Conservation (phyloP, 2,113 vertebrate genomes). For the Phycodurus eques region DNA sequence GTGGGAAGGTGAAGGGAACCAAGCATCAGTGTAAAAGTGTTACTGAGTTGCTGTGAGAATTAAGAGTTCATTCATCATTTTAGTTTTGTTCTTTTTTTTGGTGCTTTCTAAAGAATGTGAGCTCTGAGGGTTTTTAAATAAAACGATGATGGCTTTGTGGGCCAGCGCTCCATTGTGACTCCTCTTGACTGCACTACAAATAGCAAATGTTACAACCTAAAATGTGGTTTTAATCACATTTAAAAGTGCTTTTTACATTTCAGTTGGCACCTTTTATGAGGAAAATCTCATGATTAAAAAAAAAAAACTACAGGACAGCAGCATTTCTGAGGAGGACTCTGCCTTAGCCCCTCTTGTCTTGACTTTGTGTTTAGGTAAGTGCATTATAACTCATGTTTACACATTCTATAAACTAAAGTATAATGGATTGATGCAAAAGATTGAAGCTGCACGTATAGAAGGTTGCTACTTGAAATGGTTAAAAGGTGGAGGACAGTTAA, state of each 20-base stretch:
- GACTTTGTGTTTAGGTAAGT: constrained; percentile 13
- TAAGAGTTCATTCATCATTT: constrained; percentile 39
- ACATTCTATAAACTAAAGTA: background rate
- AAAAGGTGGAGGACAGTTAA: constrained; percentile 29
- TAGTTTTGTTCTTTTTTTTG: constrained; percentile 58
- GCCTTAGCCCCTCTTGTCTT: too few relatives aligned
- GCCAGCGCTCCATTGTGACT: constrained; percentile 15
- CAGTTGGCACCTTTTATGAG: constrained; percentile 1
- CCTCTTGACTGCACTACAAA: background rate
- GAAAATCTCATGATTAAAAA: too few relatives aligned
- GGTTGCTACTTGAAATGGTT: background rate
- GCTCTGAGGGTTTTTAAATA: constrained; percentile 73
- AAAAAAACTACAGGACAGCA: background rate
- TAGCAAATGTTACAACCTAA: background rate
- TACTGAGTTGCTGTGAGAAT: constrained; percentile 54
- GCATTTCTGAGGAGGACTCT: background rate
- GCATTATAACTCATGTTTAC: constrained; percentile 15
- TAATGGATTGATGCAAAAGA: background rate
- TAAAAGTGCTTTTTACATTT: constrained; percentile 18
- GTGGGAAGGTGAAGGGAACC: constrained; percentile 40
- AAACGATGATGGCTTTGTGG: constrained; percentile 46
- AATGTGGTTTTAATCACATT: constrained; percentile 32
- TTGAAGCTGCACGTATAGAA: background rate
- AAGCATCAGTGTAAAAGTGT: constrained; percentile 24
- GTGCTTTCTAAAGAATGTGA: constrained; percentile 69